phyloP scores from a whole-genome alignment of 2,113 vertebrate species.

The Garra rufa region DNA sequence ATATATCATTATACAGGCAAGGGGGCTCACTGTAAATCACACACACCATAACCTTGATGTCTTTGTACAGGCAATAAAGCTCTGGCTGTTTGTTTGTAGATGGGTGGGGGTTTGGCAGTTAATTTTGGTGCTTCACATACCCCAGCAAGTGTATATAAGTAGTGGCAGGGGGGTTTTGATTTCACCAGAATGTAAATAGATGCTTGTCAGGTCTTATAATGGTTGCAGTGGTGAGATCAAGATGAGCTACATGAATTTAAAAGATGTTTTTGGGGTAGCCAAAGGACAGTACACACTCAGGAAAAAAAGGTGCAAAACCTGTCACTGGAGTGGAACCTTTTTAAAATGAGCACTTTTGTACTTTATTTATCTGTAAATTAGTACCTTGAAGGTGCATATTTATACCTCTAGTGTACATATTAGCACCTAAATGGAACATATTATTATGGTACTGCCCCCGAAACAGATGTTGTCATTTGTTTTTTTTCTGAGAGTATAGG shows the following conservation, averaged over 20 bases:
- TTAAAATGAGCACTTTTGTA: too few relatives aligned
- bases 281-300: background rate
- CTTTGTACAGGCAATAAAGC: constrained; percentile 62
- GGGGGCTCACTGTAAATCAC: constrained; percentile 68
- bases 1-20: constrained; percentile 67
- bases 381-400: too few relatives aligned
- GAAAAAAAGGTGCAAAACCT: too few relatives aligned
- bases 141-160: background rate
- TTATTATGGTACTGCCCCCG: too few relatives aligned
- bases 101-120: background rate
- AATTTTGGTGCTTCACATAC: background rate
- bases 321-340: too few relatives aligned
- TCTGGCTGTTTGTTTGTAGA: constrained; percentile 21
- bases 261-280: background rate
- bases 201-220: background rate
- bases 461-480: too few relatives aligned
- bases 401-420: too few relatives aligned
- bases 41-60: constrained; percentile 65
- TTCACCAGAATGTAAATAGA: background rate
- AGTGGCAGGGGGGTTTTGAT: background rate
- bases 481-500: too few relatives aligned
- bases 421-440: too few relatives aligned
- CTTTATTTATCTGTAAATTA: too few relatives aligned
- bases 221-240: background rate
- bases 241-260: background rate